phyloP scores from a whole-genome alignment of 2,888 invertebrate species.

The Hoplodrina ambigua region DNA sequence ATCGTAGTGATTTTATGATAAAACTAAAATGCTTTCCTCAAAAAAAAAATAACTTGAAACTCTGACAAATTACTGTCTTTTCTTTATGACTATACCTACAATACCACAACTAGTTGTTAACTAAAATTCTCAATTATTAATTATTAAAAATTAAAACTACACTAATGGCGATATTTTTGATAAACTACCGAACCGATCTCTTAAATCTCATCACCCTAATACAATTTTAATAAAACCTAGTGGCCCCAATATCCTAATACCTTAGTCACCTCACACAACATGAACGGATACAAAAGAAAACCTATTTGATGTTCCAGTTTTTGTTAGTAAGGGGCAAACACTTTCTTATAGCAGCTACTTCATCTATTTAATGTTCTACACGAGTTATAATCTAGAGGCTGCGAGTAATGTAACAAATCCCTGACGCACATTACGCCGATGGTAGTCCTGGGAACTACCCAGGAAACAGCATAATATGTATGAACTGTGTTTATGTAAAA shows the following conservation, averaged over 20 bases:
- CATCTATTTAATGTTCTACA: conserved; percentile 54
- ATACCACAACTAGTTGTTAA: too few relatives aligned
- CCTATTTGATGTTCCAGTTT: conserved; percentile 14
- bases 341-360: conserved; percentile 45
- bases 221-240: neutral
- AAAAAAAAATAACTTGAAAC: too few relatives aligned
- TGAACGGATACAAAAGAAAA: conserved; percentile 14
- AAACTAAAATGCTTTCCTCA: too few relatives aligned
- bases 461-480: conserved; percentile 36
- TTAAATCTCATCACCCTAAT: neutral
- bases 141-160: too few relatives aligned
- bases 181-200: neutral
- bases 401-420: conserved; percentile 42
- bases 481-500: conserved; percentile 39
- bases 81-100: too few relatives aligned
- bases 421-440: conserved; percentile 41
- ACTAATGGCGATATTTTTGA: neutral
- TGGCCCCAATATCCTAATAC: conserved; percentile 1
- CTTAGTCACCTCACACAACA: conserved; percentile 1
- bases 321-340: conserved; percentile 19
- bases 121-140: too few relatives aligned
- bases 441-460: conserved; percentile 16
- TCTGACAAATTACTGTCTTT: too few relatives aligned
- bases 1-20: too few relatives aligned
- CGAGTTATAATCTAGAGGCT: conserved; percentile 47